Percentiles rank a stretch among this genome's conserved stretches.
Conservation (phyloP, 2,888 invertebrate species). For the Creontiades dilutus region DNA sequence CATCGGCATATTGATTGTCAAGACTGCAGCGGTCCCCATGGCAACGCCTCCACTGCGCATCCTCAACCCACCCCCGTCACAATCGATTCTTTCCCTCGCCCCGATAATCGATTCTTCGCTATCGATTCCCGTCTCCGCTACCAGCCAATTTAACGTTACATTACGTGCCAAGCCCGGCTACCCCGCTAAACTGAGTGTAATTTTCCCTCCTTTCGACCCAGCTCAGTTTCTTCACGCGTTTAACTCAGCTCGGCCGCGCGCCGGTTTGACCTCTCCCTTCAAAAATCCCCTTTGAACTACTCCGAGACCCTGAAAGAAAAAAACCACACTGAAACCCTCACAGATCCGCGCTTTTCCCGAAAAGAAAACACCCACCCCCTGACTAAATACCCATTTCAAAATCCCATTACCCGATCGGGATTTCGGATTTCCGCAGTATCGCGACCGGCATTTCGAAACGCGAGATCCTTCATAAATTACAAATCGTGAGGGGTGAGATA, state of each 20-base stretch:
- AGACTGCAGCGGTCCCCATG: slow-evolving; percentile 71
- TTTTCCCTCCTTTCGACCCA: slow-evolving; percentile 3
- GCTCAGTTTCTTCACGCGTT: slow-evolving; percentile 4
- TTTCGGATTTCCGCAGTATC: neutral
- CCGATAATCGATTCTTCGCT: slow-evolving; percentile 21
- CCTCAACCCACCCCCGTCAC: slow-evolving; percentile 57
- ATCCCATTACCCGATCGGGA: neutral
- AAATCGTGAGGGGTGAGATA: slow-evolving; percentile 26
- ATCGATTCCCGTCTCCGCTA: slow-evolving; percentile 38
- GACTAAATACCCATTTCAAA: neutral
- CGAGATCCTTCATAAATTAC: slow-evolving; percentile 7
- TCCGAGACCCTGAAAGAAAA: neutral
- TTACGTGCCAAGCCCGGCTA: slow-evolving; percentile 45
- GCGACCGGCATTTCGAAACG: neutral
- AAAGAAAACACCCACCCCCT: neutral
- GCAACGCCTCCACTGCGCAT: slow-evolving; percentile 70
- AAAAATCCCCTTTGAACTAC: slow-evolving; percentile 40
- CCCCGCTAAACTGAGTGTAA: slow-evolving; percentile 30
- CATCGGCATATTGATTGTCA: slow-evolving; percentile 72
- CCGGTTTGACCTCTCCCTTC: slow-evolving; percentile 32
- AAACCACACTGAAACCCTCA: neutral
- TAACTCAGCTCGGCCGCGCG: slow-evolving; percentile 13
- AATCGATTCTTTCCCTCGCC: slow-evolving; percentile 47
- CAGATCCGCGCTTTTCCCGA: neutral
- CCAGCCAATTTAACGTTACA: slow-evolving; percentile 66